A percentile compares a stretch with the other conserved stretches of the same genome.
Conservation (phyloP, 2,797 vertebrate species). For the Xyrichtys novacula region DNA sequence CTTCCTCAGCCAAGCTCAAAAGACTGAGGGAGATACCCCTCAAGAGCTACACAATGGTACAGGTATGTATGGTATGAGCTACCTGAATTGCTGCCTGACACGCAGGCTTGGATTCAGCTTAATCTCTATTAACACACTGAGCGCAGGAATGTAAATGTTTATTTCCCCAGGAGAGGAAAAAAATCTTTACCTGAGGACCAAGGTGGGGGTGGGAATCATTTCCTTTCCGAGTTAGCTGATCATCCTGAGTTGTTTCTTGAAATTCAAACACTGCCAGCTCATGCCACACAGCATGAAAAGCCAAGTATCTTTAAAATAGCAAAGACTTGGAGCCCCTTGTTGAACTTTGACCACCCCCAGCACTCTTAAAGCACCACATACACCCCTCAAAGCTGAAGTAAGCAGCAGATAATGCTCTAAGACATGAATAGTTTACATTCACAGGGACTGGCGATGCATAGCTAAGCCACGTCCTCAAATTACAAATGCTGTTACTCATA, state of each 20-base stretch:
- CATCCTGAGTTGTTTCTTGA: slow-evolving; percentile 34
- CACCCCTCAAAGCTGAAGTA: slow-evolving; percentile 52
- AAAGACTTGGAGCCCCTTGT: slow-evolving; percentile 41
- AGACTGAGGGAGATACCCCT: slow-evolving; percentile 73
- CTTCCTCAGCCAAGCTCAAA: slow-evolving; percentile 75
- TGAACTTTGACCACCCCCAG: slow-evolving; percentile 61
- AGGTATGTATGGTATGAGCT: slow-evolving; percentile 84
- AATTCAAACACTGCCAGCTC: slow-evolving; percentile 41
- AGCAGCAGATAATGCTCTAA: slow-evolving; percentile 62
- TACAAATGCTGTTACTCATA: slow-evolving; percentile 65
- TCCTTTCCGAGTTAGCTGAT: slow-evolving; percentile 57
- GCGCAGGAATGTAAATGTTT: slow-evolving; percentile 81
- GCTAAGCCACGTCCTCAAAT: slow-evolving; percentile 71
- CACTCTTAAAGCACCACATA: slow-evolving; percentile 47
- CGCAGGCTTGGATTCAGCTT: slow-evolving; percentile 75
- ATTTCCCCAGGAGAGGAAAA: slow-evolving; percentile 47
- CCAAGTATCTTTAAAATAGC: slow-evolving; percentile 51
- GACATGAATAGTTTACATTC: slow-evolving; percentile 76
- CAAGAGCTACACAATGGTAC: slow-evolving; percentile 70
- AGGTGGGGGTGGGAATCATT: slow-evolving; percentile 45
- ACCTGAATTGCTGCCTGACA: slow-evolving; percentile 84
- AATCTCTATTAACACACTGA: slow-evolving; percentile 77
- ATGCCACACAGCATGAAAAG: slow-evolving; percentile 41
- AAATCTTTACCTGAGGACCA: slow-evolving; percentile 57
- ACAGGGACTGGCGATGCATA: slow-evolving; percentile 58